Evolutionary conservation across 2,113 vertebrate species (phyloP), one percentile per base, ranked within the genome.

Genomic region (Crotalus helleri): DNA sequence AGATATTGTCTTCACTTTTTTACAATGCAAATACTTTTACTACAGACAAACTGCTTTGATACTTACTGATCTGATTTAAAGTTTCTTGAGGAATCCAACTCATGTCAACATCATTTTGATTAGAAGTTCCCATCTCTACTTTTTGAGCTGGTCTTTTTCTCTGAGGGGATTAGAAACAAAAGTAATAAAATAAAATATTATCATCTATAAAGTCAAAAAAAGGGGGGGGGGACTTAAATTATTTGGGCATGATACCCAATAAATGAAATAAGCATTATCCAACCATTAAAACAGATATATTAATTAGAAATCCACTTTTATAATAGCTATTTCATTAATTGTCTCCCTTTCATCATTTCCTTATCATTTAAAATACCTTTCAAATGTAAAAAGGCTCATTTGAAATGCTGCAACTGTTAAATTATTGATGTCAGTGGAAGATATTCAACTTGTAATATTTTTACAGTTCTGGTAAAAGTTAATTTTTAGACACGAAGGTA

Each of bases 1-100:
- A 33, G 58, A 17, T 4, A 33, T 51, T 51, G 49, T 51, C 8
- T 33, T 59, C 69, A 8, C 2, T 90, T 87, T 64, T 53, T 61
- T 44, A 54, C 59, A 39, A 90, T 33, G 51, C 26, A 12, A 4
- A 81, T 39, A 46, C 58, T 85, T 46, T 57, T 44, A 49, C 29
- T 89, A 29, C 21, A 39, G 53, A 89, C 2, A 64, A 87, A 12
- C 90, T 64, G n/a, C 4, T 44, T 93, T 19, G 74, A 33, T 94
- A 99, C 99, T 97, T 98, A 99, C 99, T 99, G 97, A 99, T 99
- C 96, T 99, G 99, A 98, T 99, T 99, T 94, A 99, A 97, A 29
- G 99, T 99, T 96, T 99, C 99, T 95, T 99, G 98, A 39, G 99
- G 99, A 97, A 99, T 99, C 99, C 99, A 99, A 96, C 99, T 99